A percentile compares a stretch with the other conserved stretches of the same genome.
These are phyloP conservation scores for Psilopsiagon aymara DNA, from an alignment of 2,113 vertebrate genomes.

Conservation along the genomic window DNA sequence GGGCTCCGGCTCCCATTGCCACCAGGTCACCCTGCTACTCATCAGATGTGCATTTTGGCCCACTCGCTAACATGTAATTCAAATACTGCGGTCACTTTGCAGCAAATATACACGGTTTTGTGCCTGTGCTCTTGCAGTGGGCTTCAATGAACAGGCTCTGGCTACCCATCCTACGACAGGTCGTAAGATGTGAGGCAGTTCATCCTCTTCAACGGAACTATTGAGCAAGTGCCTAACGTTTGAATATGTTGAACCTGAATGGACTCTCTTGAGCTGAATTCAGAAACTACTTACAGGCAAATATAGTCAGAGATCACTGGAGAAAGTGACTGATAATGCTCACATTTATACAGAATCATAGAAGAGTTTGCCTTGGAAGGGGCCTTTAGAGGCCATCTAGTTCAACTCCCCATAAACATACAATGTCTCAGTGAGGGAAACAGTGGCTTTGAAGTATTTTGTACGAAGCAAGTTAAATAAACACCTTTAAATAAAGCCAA, in stretches of 20 bases:
- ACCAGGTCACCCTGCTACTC: not conserved
- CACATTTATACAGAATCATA: not conserved
- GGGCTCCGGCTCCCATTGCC: fast-evolving
- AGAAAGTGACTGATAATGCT: not conserved
- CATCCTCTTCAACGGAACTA: not conserved
- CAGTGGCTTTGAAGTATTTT: not conserved
- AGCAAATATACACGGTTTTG: not conserved
- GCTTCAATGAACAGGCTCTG: not conserved
- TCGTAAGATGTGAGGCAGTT: fast-evolving
- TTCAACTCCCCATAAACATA: not conserved
- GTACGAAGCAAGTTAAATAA: not conserved
- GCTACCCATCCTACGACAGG: not conserved
- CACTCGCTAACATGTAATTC: not conserved
- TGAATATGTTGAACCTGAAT: not conserved
- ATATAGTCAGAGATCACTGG: not conserved
- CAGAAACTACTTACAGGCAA: not conserved
- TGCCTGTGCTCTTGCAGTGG: not conserved
- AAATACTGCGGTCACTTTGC: not conserved
- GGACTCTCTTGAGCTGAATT: not conserved
- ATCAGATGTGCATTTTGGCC: fast-evolving
- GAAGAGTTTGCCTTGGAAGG: not conserved
- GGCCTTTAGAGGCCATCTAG: not conserved
- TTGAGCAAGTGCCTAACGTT: not conserved
- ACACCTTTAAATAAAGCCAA: not conserved
- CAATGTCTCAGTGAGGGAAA: not conserved